Conservation (phyloP, 1,140 invertebrate genomes). For the Drosophila erecta region DNA sequence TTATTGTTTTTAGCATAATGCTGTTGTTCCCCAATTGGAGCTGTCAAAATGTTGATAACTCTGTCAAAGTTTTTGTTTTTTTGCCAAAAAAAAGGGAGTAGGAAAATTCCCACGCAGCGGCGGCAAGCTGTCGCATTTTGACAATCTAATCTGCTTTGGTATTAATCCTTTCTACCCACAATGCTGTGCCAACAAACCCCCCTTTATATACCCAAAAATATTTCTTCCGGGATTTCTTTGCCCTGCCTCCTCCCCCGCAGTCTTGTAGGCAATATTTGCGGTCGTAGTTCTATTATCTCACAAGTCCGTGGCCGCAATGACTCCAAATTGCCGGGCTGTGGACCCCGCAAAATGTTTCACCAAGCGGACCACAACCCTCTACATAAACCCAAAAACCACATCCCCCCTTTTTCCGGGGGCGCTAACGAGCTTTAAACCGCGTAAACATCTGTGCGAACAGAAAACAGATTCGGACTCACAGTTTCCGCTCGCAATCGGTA, state of each 20-base stretch:
- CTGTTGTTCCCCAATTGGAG: conserved; percentile 47
- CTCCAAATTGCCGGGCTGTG: conserved; percentile 45
- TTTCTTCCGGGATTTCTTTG: neutral
- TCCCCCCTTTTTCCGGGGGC: conserved; percentile 9
- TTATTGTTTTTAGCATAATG: conserved; percentile 46
- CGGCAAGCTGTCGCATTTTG: conserved; percentile 70
- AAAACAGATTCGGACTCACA: conserved; percentile 37
- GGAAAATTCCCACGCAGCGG: conserved; percentile 27
- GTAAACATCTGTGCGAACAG: conserved; percentile 72
- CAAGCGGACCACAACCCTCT: conserved; percentile 33
- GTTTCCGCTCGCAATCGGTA: conserved; percentile 11
- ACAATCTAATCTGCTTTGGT: conserved; percentile 74
- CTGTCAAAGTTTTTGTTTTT: conserved; percentile 47
- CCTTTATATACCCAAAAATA: neutral
- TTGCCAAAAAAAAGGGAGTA: conserved; percentile 18
- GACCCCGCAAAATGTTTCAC: conserved; percentile 56
- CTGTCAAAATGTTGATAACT: conserved; percentile 59
- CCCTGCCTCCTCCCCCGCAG: neutral
- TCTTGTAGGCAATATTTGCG: conserved; percentile 63
- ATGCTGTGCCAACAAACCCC: conserved; percentile 15
- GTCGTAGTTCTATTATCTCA: conserved; percentile 69
- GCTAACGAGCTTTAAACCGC: conserved; percentile 72
- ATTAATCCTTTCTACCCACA: conserved; percentile 72
- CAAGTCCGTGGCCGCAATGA: conserved; percentile 60
- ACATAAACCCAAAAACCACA: conserved; percentile 9